Evolutionary conservation across 2,797 vertebrate species (phyloP).

Genomic region (Bovichtus diacanthus): DNA sequence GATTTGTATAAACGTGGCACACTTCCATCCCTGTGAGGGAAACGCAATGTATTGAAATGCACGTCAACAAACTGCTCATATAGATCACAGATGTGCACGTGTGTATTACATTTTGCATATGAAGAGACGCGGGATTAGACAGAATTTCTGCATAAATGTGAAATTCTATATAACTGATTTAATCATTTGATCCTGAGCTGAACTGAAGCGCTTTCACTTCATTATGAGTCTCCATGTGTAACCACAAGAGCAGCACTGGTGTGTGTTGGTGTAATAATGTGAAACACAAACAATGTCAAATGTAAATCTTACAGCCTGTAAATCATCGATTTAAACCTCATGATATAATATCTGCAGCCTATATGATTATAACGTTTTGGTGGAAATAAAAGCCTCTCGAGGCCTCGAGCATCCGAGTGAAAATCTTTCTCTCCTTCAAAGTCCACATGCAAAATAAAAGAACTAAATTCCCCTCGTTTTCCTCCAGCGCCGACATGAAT

Average conservation of each 20-base stretch:
- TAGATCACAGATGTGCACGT: neutral
- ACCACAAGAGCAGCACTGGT: no score
- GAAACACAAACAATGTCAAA: neutral
- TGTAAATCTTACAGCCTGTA: neutral
- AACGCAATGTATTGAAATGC: no score
- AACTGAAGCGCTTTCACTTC: no score
- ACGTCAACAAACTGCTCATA: neutral
- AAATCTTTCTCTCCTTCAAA: slow-evolving; percentile 42
- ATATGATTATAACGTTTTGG: neutral
- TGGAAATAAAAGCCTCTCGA: slow-evolving; percentile 32
- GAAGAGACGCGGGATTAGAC: neutral
- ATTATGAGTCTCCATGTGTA: no score
- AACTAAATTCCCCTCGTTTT: slow-evolving; percentile 36
- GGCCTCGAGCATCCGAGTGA: slow-evolving; percentile 53
- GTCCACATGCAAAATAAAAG: slow-evolving; percentile 10
- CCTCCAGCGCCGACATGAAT: slow-evolving; percentile 76
- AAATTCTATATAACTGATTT: no score
- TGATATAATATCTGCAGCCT: neutral
- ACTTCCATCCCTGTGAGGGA: no score
- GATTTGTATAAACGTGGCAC: neutral
- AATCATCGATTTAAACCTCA: neutral
- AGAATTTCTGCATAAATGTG: neutral
- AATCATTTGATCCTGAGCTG: no score
- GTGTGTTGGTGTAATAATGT: neutral
- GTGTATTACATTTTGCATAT: neutral